Base-by-base conservation (phyloP, 2,113 vertebrate genomes). In the Ammospiza caudacuta region DNA sequence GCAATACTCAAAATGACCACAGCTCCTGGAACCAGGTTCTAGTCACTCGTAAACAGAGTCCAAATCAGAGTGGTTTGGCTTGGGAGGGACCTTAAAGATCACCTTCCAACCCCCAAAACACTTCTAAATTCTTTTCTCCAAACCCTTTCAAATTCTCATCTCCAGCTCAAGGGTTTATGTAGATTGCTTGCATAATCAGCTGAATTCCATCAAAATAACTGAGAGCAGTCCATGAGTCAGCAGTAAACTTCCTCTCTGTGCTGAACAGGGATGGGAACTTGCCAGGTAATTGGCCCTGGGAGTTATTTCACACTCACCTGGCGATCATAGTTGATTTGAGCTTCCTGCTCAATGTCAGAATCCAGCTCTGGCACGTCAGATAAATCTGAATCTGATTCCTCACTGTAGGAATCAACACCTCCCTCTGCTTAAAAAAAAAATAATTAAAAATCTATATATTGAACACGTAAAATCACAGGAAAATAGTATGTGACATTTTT, bases 271-370 rank as follows among this genome's bases (percentile, higher is more conserved):
- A 63, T 14, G 13, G 59, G 12, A 44, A 52, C 66, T 35, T 41
- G 52, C 27, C 28, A 83, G 61, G 27, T 37, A 39, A 57, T 27
- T 79, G 58, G 23, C 46, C 47, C 9, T 29, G 33, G 35, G 11
- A 12, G 33, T 44, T 47, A 24, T 27, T 49, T 61, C 72, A 51
- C 69, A 95, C 98, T 96, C 83, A 99, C 99, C 98, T 99, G 99
- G 25, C 99, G 99, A 80, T 99, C 98, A 20, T 99, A 99, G 98
- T 98, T 99, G 95, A 98, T 99, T 97, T 99, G 99, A 92, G 99
- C 98, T 97, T 99, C 99, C 95, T 99, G 99, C 87, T 99, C 99
- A n/a, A 99, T 99, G 97, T 99, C 99, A 5, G 99, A 99, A 96
- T 99, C 99, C 85, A 99, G 87, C 74, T 99, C 99, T 2, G 99